Evolutionary conservation across 2,888 invertebrate species (phyloP), one percentile per base, ranked within the genome.

Genomic region (Ditula angustiorana): DNA sequence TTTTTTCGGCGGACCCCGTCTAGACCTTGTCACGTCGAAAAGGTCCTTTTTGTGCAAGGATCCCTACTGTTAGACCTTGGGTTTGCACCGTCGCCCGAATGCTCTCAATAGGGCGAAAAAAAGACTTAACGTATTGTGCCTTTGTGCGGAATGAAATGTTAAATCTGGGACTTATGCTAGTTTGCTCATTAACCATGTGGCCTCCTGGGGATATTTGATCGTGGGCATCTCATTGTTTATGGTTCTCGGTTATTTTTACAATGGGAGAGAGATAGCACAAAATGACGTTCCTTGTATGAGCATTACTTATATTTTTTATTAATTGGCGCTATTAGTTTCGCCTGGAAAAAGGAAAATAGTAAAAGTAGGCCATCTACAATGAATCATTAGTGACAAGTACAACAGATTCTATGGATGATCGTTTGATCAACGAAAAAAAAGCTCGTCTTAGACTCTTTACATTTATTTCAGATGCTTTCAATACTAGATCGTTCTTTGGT

Each of bases 41-140:
- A 68, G 74, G 67, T 71, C 78, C 76, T 84, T 87, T 89, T 88
- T 77, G 72, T 66, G 66, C 71, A 67, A 71, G 81, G 83, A 83
- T 83, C 85, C 86, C 87, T 79, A 85, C 85, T 80, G 88, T 77
- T 80, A 82, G 82, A 70, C 86, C 88, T 88, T 87, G 88, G 79
- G 72, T 67, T 77, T 72, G 67, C 63, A 74, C 76, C 81, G 81
- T 79, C 72, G 77, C 72, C 50, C 73, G 80, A 80, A 83, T 82
- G 77, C 81, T 76, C 78, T 78, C 77, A 81, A 85, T 82, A 82
- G 82, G 78, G 56, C 58, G 59, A 74, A 79, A 78, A 78, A 80
- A 77, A 71, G 69, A 68, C 55, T 52, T 16, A 52, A 53, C 30
- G 61, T 65, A 62, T 66, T 66, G 65, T 64, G 61, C 64, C 46